Evolutionary conservation across 2,797 vertebrate species (phyloP).

Genomic region (Spatula versicolor): DNA sequence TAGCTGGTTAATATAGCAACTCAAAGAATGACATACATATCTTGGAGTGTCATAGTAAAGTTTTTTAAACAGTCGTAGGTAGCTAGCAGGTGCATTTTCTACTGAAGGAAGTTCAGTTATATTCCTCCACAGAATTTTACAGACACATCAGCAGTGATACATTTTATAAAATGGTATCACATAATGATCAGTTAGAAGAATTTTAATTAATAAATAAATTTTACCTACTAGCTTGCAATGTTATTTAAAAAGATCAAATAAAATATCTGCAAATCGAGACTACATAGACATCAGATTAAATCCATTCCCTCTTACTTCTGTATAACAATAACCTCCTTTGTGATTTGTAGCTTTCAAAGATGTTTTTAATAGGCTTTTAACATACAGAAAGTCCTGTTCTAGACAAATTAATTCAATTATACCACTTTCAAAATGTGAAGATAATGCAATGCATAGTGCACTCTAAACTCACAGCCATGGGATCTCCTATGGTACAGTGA

Average conservation of each 20-base stretch:
- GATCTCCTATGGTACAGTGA: neutral
- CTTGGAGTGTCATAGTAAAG: neutral
- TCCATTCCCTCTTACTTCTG: neutral
- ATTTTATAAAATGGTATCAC: neutral
- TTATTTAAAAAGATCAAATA: neutral
- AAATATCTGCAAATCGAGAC: neutral
- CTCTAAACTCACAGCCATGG: neutral
- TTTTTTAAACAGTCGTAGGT: neutral
- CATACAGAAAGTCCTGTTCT: neutral
- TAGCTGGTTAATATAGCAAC: neutral
- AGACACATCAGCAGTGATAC: neutral
- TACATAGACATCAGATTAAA: neutral
- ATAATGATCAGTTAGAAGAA: neutral
- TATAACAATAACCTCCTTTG: neutral
- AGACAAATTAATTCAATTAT: neutral
- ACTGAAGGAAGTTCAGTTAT: neutral
- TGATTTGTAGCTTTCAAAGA: neutral
- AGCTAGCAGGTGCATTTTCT: neutral
- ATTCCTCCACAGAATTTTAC: neutral
- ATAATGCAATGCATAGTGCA: neutral
- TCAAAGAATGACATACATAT: neutral
- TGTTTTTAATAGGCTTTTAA: neutral
- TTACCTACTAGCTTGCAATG: neutral
- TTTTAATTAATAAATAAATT: neutral
- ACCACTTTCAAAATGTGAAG: neutral